Evolutionary conservation across 92 coral and sea anemone genomes (phyloP).

Genomic region (Umimayanthus kanabou): DNA sequence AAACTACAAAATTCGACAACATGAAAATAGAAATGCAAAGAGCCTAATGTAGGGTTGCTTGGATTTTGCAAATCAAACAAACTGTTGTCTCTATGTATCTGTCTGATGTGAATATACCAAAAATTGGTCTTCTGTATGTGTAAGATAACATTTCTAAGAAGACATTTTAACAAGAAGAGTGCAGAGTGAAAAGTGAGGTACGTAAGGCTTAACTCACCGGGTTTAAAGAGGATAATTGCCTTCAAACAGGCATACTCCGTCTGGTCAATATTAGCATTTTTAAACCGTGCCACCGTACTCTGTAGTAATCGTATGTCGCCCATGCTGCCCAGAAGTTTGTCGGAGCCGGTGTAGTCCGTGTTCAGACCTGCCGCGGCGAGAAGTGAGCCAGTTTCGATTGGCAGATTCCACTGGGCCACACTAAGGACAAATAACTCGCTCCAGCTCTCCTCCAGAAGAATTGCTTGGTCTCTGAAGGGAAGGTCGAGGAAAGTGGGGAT

Average conservation of each 20-base stretch:
- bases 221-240: constrained; percentile 94
- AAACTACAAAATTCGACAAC: no score
- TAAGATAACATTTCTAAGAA: no score
- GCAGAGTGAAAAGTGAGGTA: background rate
- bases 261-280: constrained; percentile 85
- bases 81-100: no score
- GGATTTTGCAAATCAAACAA: no score
- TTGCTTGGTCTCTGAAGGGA: constrained; percentile 94
- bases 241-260: constrained; percentile 96
- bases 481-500: constrained; percentile 95
- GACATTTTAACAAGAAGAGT: background rate
- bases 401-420: constrained; percentile 93
- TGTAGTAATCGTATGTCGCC: constrained; percentile 79
- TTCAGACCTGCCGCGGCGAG: constrained; percentile 79
- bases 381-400: constrained; percentile 79
- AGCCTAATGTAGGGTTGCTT: no score
- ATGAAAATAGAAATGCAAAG: no score
- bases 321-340: constrained; percentile 67
- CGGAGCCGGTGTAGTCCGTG: constrained; percentile 57
- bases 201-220: constrained; percentile 61
- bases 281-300: constrained; percentile 75
- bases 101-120: no score
- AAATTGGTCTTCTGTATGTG: no score
- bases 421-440: constrained; percentile 89
- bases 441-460: constrained; percentile 95